Base-by-base conservation (phyloP, 2,113 vertebrate species). In the Oreochromis spilurus region DNA sequence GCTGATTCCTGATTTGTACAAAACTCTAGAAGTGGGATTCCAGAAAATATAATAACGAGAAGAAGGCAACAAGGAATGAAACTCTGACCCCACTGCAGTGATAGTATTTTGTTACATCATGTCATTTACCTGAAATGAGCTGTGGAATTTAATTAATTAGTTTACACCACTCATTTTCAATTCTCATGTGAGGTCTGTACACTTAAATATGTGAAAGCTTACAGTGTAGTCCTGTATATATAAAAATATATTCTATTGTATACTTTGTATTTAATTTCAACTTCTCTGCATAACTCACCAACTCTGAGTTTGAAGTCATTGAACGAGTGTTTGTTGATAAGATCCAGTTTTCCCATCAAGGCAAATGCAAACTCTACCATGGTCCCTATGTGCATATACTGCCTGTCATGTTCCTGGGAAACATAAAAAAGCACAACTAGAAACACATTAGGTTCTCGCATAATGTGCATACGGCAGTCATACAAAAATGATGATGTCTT, bases 351-450 rank as follows among this genome's bases (percentile, higher is more conserved):
- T 3, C 97, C 98, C 88, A 99, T 97, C 92, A 99, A 96, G 10
- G 98, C 98, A 78, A 99, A 99, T 1, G 98, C 98, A 2, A 99
- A 99, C 95, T 99, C 98, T 84, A 99, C 96, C 98, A 99, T 99
- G 81, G 97, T 99, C 81, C 98, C 98, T 29, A 99, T 98, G 91
- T 99, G 98, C 97, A 98, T 97, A 89, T 98, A 99, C 92, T 99
- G 98, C 82, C 98, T 94, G 92, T 99, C 98, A 3, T 97, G 97
- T 87, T 99, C 98, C 98, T 99, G 92, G 9, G 36, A 34, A 54
- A n/a, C 43, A 77, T 31, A 21, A 85, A 36, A 54, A 12, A 58
- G 57, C 24, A 53, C n/a, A 86, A 48, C 17, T n/a, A 83, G 12
- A 13, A 17, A 82, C 75, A 62, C 13, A 36, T 50, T 58, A 1